Percentiles rank a stretch among this genome's conserved stretches.
These are phyloP conservation scores for Abrostola triplasia DNA, from an alignment of 2,888 invertebrate genomes.

Conservation along the genomic window DNA sequence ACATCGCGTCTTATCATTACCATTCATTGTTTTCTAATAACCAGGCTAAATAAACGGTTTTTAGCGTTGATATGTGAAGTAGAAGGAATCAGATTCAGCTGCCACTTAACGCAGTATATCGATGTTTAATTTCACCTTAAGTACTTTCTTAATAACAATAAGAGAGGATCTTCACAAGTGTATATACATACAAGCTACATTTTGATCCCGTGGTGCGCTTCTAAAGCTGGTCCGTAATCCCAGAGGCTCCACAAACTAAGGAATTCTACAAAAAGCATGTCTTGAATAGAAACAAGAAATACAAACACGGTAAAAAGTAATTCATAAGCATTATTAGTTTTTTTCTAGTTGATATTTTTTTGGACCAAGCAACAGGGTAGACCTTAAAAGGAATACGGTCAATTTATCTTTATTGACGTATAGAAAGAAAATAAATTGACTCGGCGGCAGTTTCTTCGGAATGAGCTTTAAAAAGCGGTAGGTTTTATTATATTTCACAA, in stretches of 20 bases:
- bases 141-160: too few species aligned
- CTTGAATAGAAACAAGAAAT: conserved; percentile 5
- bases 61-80: too few species aligned
- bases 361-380: conserved; percentile 19
- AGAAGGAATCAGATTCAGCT: too few species aligned
- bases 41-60: too few species aligned
- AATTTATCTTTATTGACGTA: conserved; percentile 51
- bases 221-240: neutral
- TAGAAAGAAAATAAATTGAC: conserved; percentile 52
- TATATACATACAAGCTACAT: too few species aligned
- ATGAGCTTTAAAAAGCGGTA: conserved; percentile 28
- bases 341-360: conserved; percentile 33
- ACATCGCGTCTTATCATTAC: too few species aligned
- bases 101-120: too few species aligned
- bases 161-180: too few species aligned
- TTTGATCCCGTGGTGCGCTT: too few species aligned
- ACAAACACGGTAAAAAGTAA: conserved; percentile 12
- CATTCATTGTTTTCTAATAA: too few species aligned
- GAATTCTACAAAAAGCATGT: conserved; percentile 5
- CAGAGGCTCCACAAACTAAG: neutral
- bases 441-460: conserved; percentile 24
- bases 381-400: conserved; percentile 48
- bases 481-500: conserved; percentile 26
- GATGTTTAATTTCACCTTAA: too few species aligned
- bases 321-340: conserved; percentile 30